These are phyloP conservation scores for Hippocampus comes DNA, from an alignment of 2,113 vertebrate species.

Conservation along the genomic window DNA sequence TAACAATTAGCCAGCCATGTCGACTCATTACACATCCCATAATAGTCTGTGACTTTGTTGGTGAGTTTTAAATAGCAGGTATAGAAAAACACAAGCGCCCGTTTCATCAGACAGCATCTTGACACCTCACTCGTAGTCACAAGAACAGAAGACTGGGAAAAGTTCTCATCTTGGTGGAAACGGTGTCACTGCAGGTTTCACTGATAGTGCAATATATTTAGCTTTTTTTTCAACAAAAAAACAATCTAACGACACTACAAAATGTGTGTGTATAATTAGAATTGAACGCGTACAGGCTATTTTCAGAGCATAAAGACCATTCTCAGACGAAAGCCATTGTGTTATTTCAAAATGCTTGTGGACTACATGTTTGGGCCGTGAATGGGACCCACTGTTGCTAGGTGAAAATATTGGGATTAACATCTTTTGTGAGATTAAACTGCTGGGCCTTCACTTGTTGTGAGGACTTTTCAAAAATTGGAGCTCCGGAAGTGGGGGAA, in stretches of 20 bases:
- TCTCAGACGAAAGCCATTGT: not conserved
- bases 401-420: slow-evolving; percentile 73
- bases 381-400: slow-evolving; percentile 52
- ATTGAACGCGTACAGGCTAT: not conserved
- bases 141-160: not conserved
- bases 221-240: not conserved
- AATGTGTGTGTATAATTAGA: not conserved
- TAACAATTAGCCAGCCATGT: slow-evolving; percentile 70
- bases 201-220: not conserved
- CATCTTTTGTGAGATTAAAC: slow-evolving; percentile 72
- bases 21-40: slow-evolving; percentile 64
- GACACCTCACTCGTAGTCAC: not conserved
- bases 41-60: slow-evolving; percentile 45
- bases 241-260: not conserved
- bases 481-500: slow-evolving; percentile 50
- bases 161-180: not conserved
- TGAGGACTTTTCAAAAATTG: slow-evolving; percentile 48
- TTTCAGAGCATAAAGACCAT: not conserved
- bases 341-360: slow-evolving; percentile 11
- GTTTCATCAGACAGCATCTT: not conserved
- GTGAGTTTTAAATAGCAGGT: slow-evolving; percentile 15
- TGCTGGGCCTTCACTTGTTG: slow-evolving; percentile 57
- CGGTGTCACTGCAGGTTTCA: not conserved
- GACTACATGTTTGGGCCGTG: slow-evolving; percentile 44
- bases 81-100: slow-evolving; percentile 7